Evolutionary conservation across 2,888 invertebrate species (phyloP).

Genomic region (Cephus nigrinus): DNA sequence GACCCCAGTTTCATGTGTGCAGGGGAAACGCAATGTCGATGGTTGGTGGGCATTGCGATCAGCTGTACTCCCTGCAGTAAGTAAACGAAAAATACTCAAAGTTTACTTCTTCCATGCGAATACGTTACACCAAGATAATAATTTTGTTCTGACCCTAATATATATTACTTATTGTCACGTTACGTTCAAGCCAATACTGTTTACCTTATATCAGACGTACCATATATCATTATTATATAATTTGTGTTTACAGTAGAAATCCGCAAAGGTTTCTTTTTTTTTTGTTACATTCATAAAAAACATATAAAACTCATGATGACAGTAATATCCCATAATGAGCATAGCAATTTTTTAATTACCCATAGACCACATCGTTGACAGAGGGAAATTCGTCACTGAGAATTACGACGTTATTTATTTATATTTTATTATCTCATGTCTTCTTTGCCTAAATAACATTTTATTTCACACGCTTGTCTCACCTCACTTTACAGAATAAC

Average conservation of each 20-base stretch:
- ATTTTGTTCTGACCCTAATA: not conserved
- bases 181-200: not conserved
- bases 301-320: not conserved
- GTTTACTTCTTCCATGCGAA: not conserved
- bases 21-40: conserved; percentile 66
- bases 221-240: not conserved
- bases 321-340: not conserved
- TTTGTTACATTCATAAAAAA: not conserved
- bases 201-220: not conserved
- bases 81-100: conserved; percentile 48
- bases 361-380: not conserved
- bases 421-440: not conserved
- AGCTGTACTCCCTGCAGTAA: conserved; percentile 67
- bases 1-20: conserved; percentile 61
- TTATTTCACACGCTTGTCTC: not conserved
- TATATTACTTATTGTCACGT: not conserved
- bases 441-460: not conserved
- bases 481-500: not conserved
- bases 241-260: not conserved
- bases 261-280: not conserved
- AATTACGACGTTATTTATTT: not conserved
- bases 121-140: not conserved
- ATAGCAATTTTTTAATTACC: not conserved
- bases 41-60: conserved; percentile 65
- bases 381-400: not conserved